Evolutionary conservation across 2,888 invertebrate species (phyloP).

Genomic region (Drosophila anomalata): DNA sequence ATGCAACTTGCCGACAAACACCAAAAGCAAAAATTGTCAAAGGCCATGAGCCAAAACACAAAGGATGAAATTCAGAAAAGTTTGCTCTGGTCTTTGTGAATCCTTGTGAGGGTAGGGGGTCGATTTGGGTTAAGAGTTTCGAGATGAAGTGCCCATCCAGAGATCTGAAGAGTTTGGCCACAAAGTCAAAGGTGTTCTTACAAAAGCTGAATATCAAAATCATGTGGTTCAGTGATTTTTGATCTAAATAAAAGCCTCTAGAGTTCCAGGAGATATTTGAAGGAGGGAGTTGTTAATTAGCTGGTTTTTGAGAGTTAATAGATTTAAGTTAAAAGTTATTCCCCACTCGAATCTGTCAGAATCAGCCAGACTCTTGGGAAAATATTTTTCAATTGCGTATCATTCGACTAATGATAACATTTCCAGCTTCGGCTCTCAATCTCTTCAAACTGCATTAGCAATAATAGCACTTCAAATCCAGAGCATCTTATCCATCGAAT

Average conservation of each 20-base stretch:
- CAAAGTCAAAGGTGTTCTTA: conserved; percentile 35
- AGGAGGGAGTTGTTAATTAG: not conserved
- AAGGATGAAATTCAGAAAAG: conserved; percentile 38
- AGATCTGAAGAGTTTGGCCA: conserved; percentile 25
- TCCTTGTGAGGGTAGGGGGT: conserved; percentile 1
- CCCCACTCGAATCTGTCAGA: not conserved
- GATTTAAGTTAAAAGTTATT: not conserved
- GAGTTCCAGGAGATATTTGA: not conserved
- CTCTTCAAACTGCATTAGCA: conserved; percentile 43
- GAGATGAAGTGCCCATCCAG: conserved; percentile 2
- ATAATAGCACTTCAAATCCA: conserved; percentile 32
- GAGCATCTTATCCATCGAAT: not conserved
- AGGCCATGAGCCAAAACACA: conserved; percentile 49
- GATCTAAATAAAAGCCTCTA: not conserved
- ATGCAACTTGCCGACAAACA: conserved; percentile 61
- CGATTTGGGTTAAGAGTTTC: conserved; percentile 27
- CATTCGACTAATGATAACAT: conserved; percentile 30
- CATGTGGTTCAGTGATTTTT: not conserved
- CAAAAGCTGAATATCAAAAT: conserved; percentile 1
- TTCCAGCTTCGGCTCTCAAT: conserved; percentile 28
- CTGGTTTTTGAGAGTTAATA: too few species aligned
- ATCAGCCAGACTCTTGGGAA: not conserved
- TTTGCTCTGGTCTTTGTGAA: conserved; percentile 26
- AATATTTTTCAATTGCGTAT: conserved; percentile 29
- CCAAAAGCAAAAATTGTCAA: conserved; percentile 64